Conservation (phyloP, 1,140 invertebrate genomes). For the Diorhabda sublineata region DNA sequence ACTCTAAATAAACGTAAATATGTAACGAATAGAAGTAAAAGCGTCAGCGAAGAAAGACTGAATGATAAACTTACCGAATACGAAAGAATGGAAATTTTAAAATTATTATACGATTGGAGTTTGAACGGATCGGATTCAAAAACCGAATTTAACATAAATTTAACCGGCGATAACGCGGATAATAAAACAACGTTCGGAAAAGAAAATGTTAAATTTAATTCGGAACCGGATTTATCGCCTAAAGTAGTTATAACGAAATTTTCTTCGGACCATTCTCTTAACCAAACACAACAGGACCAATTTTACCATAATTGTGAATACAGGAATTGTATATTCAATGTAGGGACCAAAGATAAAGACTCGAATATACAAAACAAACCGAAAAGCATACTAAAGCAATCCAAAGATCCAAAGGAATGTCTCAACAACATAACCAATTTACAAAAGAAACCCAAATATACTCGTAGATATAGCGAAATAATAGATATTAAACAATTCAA, state of each 20-base stretch:
- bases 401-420: conserved; percentile 31
- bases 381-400: conserved; percentile 40
- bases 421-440: conserved; percentile 34
- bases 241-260: conserved; percentile 12
- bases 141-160: conserved; percentile 33
- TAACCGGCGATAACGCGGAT: conserved; percentile 24
- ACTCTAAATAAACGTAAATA: conserved; percentile 29
- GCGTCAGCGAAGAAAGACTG: conserved; percentile 38
- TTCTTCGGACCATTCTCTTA: conserved; percentile 11
- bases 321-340: conserved; percentile 46
- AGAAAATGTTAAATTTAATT: conserved; percentile 32
- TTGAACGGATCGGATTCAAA: conserved; percentile 48
- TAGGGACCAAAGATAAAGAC: conserved; percentile 34
- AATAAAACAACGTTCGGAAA: conserved; percentile 24
- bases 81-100: conserved; percentile 52
- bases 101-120: conserved; percentile 54
- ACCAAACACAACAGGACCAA: conserved; percentile 29
- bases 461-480: conserved; percentile 38
- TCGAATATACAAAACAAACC: conserved; percentile 30
- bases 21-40: conserved; percentile 34
- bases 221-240: conserved; percentile 38
- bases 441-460: conserved; percentile 29
- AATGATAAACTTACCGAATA: conserved; percentile 46
- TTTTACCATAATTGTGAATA: conserved; percentile 45
- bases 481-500: conserved; percentile 35